These are phyloP conservation scores for Mellilla xanthometata DNA, from an alignment of 2,888 invertebrate species.

Conservation along the genomic window DNA sequence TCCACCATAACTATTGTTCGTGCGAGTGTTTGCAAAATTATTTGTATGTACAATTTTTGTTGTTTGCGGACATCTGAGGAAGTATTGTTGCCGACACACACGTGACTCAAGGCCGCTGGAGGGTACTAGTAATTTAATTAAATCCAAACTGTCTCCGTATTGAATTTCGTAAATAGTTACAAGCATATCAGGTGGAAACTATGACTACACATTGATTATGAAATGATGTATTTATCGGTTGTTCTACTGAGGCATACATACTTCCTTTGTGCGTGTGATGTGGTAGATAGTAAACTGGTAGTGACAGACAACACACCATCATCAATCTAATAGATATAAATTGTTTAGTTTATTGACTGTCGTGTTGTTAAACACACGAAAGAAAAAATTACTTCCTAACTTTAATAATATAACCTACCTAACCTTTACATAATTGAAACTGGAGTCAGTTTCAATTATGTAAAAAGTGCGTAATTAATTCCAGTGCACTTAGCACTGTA, in stretches of 20 bases:
- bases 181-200: background rate
- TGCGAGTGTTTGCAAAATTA: conserved; percentile 24
- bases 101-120: conserved; percentile 58
- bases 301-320: conserved; percentile 12
- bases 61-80: conserved; percentile 43
- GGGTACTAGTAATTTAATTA: conserved; percentile 42
- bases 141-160: conserved; percentile 14
- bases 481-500: background rate
- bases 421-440: too few relatives aligned
- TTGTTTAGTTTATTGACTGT: conserved; percentile 25
- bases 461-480: background rate
- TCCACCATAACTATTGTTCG: background rate
- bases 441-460: too few relatives aligned
- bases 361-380: background rate
- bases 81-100: conserved; percentile 59
- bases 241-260: conserved; percentile 32
- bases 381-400: background rate
- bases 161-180: conserved; percentile 2
- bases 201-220: conserved; percentile 51
- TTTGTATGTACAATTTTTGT: conserved; percentile 36
- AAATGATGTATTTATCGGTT: conserved; percentile 45
- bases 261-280: conserved; percentile 39
- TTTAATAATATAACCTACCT: background rate
- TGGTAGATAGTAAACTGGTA: conserved; percentile 2
- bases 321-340: conserved; percentile 18